Conservation (phyloP, 2,797 vertebrate genomes). For the Phaenicophaeus curvirostris region DNA sequence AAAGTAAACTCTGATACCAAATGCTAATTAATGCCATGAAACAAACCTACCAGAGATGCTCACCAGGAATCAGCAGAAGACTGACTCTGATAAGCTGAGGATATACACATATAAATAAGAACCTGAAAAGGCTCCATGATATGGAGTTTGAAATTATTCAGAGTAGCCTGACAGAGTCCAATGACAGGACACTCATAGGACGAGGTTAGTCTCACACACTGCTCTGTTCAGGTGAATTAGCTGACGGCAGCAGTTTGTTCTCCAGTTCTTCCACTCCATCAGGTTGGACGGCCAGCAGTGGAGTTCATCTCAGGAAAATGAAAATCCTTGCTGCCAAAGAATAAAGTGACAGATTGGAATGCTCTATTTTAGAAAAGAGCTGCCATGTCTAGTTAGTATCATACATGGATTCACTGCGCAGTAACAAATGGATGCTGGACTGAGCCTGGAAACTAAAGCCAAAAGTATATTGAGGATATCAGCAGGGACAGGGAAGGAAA, state of each 20-base stretch:
- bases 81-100: background rate
- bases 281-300: background rate
- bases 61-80: background rate
- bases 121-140: background rate
- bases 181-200: background rate
- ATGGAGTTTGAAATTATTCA: background rate
- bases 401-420: background rate
- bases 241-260: background rate
- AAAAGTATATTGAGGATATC: conserved; percentile 11
- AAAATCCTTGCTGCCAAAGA: conserved; percentile 37
- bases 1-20: background rate
- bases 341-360: conserved; percentile 49
- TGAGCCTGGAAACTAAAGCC: conserved; percentile 5
- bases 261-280: background rate
- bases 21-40: background rate
- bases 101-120: no score
- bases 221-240: background rate
- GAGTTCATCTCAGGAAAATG: conserved; percentile 53
- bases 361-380: conserved; percentile 54
- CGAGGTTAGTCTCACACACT: background rate
- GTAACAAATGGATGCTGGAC: conserved; percentile 37
- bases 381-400: conserved; percentile 51
- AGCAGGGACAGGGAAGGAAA: conserved; percentile 17
- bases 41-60: background rate
- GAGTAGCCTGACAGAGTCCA: background rate